phyloP scores from a whole-genome alignment of 2,888 invertebrate species.

The Aphidius colemani region DNA sequence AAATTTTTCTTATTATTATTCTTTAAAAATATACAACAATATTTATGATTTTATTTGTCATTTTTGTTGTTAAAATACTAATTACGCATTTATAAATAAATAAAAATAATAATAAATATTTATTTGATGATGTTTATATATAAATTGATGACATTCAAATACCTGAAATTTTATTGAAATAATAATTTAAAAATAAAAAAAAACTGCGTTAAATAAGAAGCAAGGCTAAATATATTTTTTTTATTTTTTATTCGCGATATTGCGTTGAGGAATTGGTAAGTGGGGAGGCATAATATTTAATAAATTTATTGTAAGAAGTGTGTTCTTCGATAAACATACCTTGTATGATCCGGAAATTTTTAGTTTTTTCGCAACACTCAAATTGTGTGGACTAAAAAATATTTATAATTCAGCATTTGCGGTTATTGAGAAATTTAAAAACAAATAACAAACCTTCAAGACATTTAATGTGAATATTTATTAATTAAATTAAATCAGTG shows the following conservation, averaged over 20 bases:
- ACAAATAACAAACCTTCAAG: neutral
- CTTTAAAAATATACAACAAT: too few species aligned
- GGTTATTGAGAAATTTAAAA: neutral
- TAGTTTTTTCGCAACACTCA: constrained; percentile 35
- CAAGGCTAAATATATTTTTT: neutral
- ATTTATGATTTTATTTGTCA: too few species aligned
- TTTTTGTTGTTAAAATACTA: too few species aligned
- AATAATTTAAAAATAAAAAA: too few species aligned
- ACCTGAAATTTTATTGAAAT: too few species aligned
- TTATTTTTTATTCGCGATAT: constrained; percentile 13
- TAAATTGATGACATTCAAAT: too few species aligned
- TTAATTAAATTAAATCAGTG: too few species aligned
- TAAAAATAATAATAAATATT: neutral
- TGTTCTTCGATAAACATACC: constrained; percentile 38
- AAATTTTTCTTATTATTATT: too few species aligned
- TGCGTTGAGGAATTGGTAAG: constrained; percentile 13
- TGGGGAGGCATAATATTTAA: constrained; percentile 31
- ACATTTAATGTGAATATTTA: too few species aligned
- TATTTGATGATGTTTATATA: neutral
- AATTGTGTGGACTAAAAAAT: constrained; percentile 27
- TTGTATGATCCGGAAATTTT: constrained; percentile 26
- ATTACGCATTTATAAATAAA: too few species aligned
- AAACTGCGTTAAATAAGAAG: too few species aligned
- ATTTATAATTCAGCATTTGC: neutral
- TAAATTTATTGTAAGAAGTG: constrained; percentile 25